These are phyloP conservation scores for Lapara coniferarum DNA, from an alignment of 2,888 invertebrate genomes.

Conservation along the genomic window DNA sequence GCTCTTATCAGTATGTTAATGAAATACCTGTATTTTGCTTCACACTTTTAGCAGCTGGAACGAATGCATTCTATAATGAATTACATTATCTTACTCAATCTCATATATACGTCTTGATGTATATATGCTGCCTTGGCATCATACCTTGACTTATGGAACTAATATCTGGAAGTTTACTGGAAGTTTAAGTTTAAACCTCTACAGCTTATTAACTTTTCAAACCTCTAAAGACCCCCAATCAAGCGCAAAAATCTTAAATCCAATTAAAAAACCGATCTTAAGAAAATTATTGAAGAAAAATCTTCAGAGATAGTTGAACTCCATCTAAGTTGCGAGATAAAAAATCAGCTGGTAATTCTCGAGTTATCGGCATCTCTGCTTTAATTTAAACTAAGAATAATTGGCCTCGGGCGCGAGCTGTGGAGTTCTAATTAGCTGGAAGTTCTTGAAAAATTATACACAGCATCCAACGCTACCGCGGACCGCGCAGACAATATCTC, in stretches of 20 bases:
- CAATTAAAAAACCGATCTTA: constrained; percentile 16
- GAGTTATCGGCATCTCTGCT: constrained; percentile 32
- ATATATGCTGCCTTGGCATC: no score
- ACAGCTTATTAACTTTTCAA: background rate
- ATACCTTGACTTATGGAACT: background rate
- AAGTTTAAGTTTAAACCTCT: no score
- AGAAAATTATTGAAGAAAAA: constrained; percentile 20
- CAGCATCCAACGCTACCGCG: constrained; percentile 26
- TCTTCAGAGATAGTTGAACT: constrained; percentile 26
- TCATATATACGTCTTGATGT: no score
- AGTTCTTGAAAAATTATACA: constrained; percentile 44
- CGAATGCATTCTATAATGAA: no score
- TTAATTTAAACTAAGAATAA: constrained; percentile 40
- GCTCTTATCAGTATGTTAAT: no score
- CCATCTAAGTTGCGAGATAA: constrained; percentile 34
- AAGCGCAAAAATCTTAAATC: constrained; percentile 52
- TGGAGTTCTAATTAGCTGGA: constrained; percentile 40
- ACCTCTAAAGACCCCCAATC: constrained; percentile 25
- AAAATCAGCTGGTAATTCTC: constrained; percentile 30
- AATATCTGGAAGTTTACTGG: no score
- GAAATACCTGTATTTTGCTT: no score
- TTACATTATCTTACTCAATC: no score
- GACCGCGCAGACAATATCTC: constrained; percentile 6
- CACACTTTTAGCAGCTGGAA: no score
- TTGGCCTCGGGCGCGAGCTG: constrained; percentile 34